These are phyloP conservation scores for Bovichtus variegatus DNA, from an alignment of 2,797 vertebrate species.

Conservation along the genomic window DNA sequence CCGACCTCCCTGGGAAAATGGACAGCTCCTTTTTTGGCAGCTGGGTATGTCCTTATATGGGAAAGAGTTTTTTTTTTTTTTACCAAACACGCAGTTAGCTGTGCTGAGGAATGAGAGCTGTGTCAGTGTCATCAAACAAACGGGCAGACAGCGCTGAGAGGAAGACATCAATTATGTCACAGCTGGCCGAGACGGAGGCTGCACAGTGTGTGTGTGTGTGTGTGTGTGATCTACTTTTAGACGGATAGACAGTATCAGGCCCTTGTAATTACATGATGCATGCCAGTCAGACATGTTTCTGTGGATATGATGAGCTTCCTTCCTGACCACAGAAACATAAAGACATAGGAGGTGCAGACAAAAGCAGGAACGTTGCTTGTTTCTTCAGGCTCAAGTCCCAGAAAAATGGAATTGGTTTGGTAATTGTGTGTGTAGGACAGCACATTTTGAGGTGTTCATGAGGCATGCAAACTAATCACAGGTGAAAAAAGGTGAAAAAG, in stretches of 20 bases:
- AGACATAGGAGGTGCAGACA: background rate
- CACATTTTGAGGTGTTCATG: background rate
- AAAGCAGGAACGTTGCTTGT: background rate
- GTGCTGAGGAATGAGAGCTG: constrained; percentile 22
- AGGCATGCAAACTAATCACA: no score
- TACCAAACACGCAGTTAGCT: background rate
- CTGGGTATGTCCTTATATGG: constrained; percentile 42
- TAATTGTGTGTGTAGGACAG: background rate
- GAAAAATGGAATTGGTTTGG: background rate
- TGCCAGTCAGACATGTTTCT: constrained; percentile 29
- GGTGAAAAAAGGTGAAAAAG: no score
- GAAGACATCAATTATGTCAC: constrained; percentile 65
- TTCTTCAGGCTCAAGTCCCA: background rate
- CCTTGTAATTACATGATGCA: constrained; percentile 22
- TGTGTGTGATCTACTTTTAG: background rate
- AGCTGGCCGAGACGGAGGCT: constrained; percentile 18
- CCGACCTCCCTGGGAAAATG: constrained; percentile 43
- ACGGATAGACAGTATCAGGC: constrained; percentile 10
- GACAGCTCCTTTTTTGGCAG: constrained; percentile 4
- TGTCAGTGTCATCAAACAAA: constrained; percentile 26
- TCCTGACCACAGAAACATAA: constrained; percentile 12
- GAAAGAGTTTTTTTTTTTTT: background rate
- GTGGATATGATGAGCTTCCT: constrained; percentile 19
- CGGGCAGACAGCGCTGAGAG: constrained; percentile 20
- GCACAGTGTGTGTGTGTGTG: no score